A percentile compares a stretch with the other conserved stretches of the same genome.
Evolutionary conservation across 2,888 invertebrate species (phyloP).

Genomic region (Ligdia adustata): DNA sequence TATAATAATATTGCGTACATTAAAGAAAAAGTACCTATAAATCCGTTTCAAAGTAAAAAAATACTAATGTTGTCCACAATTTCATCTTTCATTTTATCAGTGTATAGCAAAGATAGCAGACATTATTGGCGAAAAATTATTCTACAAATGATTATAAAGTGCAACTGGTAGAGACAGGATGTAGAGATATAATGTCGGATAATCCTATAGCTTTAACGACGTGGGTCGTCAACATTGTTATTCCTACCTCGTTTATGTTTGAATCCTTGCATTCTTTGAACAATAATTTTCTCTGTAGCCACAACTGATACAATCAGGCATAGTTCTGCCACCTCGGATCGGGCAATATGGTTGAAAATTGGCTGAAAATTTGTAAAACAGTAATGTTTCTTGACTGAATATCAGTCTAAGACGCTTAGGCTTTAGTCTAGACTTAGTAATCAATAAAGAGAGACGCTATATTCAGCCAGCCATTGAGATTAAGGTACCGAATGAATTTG

Average conservation of each 20-base stretch:
- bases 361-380: background rate
- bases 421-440: conserved; percentile 18
- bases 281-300: conserved; percentile 27
- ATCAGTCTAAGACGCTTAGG: conserved; percentile 6
- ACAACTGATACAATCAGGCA: conserved; percentile 12
- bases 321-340: background rate
- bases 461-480: background rate
- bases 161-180: conserved; percentile 30
- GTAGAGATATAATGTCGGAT: conserved; percentile 24
- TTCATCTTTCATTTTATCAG: too few relatives aligned
- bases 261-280: conserved; percentile 35
- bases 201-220: conserved; percentile 29
- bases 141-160: conserved; percentile 14
- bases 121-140: conserved; percentile 1
- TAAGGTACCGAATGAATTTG: too few relatives aligned
- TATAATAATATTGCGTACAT: too few relatives aligned
- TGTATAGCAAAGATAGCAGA: background rate
- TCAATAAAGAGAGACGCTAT: conserved; percentile 12
- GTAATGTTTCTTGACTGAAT: background rate
- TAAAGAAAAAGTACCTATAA: too few relatives aligned
- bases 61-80: too few relatives aligned
- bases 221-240: conserved; percentile 30
- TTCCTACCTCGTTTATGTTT: conserved; percentile 31
- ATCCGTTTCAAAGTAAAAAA: too few relatives aligned
- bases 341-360: conserved; percentile 8